phyloP scores from a whole-genome alignment of 2,113 vertebrate genomes.

The Chaetodon trifascialis region DNA sequence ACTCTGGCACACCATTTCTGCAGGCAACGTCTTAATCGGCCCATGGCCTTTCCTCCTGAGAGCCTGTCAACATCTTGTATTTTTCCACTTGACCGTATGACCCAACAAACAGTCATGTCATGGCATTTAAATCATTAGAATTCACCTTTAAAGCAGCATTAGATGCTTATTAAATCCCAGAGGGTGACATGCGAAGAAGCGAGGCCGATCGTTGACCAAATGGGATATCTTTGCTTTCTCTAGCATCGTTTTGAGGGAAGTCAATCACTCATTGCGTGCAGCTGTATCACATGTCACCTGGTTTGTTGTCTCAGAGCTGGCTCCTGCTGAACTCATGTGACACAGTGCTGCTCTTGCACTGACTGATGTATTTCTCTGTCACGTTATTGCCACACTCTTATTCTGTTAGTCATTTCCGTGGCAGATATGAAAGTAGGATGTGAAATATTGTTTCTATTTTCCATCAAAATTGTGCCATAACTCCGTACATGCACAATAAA shows the following conservation, averaged over 20 bases:
- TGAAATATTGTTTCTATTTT: constrained; percentile 54
- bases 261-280: background rate
- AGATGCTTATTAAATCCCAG: background rate
- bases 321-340: constrained; percentile 28
- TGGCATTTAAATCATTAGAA: background rate
- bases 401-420: constrained; percentile 38
- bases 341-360: background rate
- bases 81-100: constrained; percentile 48
- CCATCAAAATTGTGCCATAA: constrained; percentile 29
- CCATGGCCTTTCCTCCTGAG: constrained; percentile 60
- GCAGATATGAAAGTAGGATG: constrained; percentile 37
- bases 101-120: constrained; percentile 9
- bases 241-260: background rate
- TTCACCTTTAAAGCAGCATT: background rate
- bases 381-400: constrained; percentile 32
- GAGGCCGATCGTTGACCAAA: background rate
- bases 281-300: constrained; percentile 25
- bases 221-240: background rate
- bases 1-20: constrained; percentile 38
- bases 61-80: constrained; percentile 60
- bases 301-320: constrained; percentile 23
- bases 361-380: constrained; percentile 34
- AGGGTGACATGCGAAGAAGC: constrained; percentile 1
- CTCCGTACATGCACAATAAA: constrained; percentile 38
- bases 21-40: constrained; percentile 51